Percentiles rank a stretch among this genome's conserved stretches.
Conservation (phyloP, 2,113 vertebrate genomes). For the Lycocorax pyrrhopterus region DNA sequence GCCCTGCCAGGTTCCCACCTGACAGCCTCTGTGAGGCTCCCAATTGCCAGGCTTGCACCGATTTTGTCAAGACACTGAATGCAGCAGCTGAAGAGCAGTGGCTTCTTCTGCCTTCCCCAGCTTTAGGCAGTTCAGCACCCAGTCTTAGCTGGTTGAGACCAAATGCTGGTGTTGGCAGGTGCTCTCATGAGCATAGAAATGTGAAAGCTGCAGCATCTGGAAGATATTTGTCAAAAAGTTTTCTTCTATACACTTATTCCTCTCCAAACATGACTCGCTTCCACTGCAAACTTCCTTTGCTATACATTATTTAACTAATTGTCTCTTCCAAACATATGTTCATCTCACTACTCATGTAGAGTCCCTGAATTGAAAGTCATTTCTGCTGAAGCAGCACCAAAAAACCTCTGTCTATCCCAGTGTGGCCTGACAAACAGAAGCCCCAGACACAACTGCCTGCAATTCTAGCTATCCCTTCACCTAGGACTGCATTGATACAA, state of each 20-base stretch:
- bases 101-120: neutral
- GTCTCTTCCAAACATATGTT: neutral
- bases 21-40: neutral
- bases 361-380: fast-evolving
- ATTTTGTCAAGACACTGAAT: neutral
- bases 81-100: neutral
- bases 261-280: neutral
- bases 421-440: neutral
- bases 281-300: neutral
- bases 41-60: fast-evolving
- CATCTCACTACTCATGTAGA: neutral
- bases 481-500: neutral
- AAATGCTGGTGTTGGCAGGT: neutral
- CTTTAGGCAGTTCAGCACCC: neutral
- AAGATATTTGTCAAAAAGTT: neutral
- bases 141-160: neutral
- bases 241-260: neutral
- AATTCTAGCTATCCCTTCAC: neutral
- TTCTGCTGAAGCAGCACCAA: neutral
- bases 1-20: neutral
- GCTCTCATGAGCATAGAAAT: neutral
- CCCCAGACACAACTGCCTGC: neutral
- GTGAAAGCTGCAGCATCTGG: neutral
- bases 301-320: neutral
- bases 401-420: neutral